Evolutionary conservation across 1,140 invertebrate species (phyloP), one percentile per base, ranked within the genome.

Genomic region (Adelges cooleyi): DNA sequence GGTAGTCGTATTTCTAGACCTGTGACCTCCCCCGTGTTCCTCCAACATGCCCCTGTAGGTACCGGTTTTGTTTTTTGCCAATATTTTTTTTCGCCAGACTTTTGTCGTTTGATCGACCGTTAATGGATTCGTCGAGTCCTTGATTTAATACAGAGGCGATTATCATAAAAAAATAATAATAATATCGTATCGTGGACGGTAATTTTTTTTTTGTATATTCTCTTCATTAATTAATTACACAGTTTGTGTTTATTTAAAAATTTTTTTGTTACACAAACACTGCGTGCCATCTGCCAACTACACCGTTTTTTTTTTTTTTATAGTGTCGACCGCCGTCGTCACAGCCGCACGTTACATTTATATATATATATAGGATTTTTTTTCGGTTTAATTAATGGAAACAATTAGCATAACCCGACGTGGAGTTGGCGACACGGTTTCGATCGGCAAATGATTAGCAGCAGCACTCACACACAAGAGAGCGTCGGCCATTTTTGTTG

Each of bases 301-400:
- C 53, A 44, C 38, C 17, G 25, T 25, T 59, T 23, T n/a, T n/a
- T n/a, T n/a, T n/a, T n/a, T n/a, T n/a, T n/a, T n/a, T n/a, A n/a
- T n/a, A n/a, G n/a, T 25, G 53, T 44, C 38, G 20, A 27, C 53
- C n/a, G 23, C 23, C 53, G 23, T 15, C 38, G 42, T 42, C 23
- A 54, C 40, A 38, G 40, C 40, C 40, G 23, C n/a, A 18, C 38
- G 38, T 38, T 38, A 6, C 40, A n/a, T n/a, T n/a, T n/a, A n/a
- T n/a, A n/a, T n/a, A n/a, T n/a, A n/a, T n/a, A n/a, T n/a, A n/a
- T n/a, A n/a, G n/a, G n/a, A n/a, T n/a, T 59, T 59, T 59, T 44
- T 6, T 22, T 25, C n/a, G n/a, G 53, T 44, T 59, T 59, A 59
- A 59, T 59, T 59, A 59, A 59, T 59, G 53, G 53, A 59, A 59